Percentiles rank a stretch among this genome's conserved stretches.
These are phyloP conservation scores for Halichondria panicea DNA, from an alignment of 37 sponge, comb jelly and placozoan species.

Conservation along the genomic window DNA sequence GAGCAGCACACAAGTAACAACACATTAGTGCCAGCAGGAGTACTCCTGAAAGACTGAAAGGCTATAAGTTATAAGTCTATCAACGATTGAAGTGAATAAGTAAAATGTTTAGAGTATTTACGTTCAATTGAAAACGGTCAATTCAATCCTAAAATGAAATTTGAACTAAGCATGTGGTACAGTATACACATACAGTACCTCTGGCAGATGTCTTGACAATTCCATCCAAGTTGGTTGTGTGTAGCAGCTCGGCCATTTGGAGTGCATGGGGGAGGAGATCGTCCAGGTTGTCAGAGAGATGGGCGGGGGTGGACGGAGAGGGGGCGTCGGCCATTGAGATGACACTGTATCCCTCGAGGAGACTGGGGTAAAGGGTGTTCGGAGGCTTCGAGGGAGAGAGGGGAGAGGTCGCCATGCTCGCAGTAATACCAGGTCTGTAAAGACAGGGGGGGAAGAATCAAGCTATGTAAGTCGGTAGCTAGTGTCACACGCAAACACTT, in stretches of 20 bases:
- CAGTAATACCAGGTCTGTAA: not conserved
- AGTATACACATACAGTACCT: too few species aligned
- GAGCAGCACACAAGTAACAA: not conserved
- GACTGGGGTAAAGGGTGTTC: constrained; percentile 3
- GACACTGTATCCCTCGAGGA: constrained; percentile 25
- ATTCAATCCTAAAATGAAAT: too few species aligned
- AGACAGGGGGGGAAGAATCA: not conserved
- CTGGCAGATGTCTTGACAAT: too few species aligned
- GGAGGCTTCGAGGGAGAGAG: not conserved
- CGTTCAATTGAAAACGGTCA: too few species aligned
- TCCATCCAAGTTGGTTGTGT: too few species aligned
- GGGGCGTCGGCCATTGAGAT: constrained; percentile 16
- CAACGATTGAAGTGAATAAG: too few species aligned
- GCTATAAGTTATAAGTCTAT: too few species aligned
- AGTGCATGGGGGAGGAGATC: constrained; percentile 12
- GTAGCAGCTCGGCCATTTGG: not conserved
- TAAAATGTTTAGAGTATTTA: too few species aligned
- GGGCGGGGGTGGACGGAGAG: not conserved
- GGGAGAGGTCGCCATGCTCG: not conserved
- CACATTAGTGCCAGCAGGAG: not conserved
- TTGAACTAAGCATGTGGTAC: too few species aligned
- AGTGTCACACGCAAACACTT: too few species aligned
- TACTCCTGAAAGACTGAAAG: too few species aligned
- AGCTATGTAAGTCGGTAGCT: too few species aligned
- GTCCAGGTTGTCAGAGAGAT: not conserved